Base-by-base conservation (phyloP, 2,113 vertebrate species). In the Oophaga pumilio region DNA sequence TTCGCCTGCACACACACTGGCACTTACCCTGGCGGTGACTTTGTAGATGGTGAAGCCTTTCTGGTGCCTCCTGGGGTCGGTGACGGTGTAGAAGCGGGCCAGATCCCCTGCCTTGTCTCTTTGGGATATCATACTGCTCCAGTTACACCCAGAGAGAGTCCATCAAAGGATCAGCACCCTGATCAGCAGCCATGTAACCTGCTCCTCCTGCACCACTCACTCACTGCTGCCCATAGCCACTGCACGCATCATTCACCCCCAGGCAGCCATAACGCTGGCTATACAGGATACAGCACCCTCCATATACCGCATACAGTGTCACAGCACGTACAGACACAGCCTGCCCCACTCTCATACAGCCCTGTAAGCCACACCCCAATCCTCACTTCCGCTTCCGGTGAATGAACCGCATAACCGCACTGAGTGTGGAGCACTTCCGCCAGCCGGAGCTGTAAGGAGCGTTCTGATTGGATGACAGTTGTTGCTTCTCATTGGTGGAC, bases 11-110 rank as follows among this genome's bases (percentile, higher is more conserved):
- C 24, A 2, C 20, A n/a, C 10, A 66, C 7, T 24, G 33, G 13
- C 2, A 95, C 97, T 97, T 92, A 98, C 97, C 96, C 96, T 94
- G 62, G 97, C 97, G 69, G 98, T 99, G 90, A 99, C 98, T 94
- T 97, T 97, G 93, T 99, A 99, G 76, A 98, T 96, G 15, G 98
- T 99, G 88, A 98, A 96, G 28, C 98, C 98, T 91, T 95, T 96
- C 59, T 93, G 92, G 90, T 99, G 98, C 89, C 96, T 96, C 90
- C 95, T 96, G 22, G 98, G 97, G 28, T 99, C 97, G 9, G 96
- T 98, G 90, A 99, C 97, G 62, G 97, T 99, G 94, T 98, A 99
- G 95, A 99, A 99, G 49, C 97, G 97, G 93, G 97, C 97, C 90
- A 98, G 92, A 86, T 97, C 97, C 90, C 96, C 96, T 73, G 69